A percentile compares a stretch with the other conserved stretches of the same genome.
Conservation (phyloP, 2,113 vertebrate species). For the Vombatus ursinus region DNA sequence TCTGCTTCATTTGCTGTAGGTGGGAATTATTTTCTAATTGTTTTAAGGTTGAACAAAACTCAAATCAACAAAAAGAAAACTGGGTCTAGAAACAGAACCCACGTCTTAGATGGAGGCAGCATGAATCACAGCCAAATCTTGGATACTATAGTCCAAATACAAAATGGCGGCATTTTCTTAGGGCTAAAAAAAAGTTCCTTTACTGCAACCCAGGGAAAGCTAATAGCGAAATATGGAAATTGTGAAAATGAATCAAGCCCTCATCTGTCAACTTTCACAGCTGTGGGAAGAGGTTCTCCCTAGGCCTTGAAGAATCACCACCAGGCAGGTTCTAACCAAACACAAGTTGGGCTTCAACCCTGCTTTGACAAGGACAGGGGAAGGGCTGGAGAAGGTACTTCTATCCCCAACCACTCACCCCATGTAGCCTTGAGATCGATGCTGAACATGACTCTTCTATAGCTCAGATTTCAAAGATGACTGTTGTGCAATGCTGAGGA, state of each 20-base stretch:
- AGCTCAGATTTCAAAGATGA: background rate
- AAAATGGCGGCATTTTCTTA: background rate
- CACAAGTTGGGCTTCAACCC: background rate
- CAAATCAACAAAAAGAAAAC: background rate
- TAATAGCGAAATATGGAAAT: background rate
- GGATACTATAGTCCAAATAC: background rate
- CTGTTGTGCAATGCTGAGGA: background rate
- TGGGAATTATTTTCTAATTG: background rate
- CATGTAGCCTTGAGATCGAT: background rate
- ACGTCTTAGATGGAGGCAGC: conserved; percentile 1
- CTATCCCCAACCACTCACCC: background rate
- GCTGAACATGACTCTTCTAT: conserved; percentile 10
- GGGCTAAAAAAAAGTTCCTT: background rate
- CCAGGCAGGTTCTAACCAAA: background rate
- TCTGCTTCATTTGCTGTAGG: background rate
- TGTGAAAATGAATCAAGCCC: background rate
- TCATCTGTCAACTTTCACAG: background rate
- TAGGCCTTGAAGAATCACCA: background rate
- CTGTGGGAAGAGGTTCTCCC: no score
- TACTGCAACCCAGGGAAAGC: background rate
- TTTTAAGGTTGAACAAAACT: background rate
- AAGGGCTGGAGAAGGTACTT: background rate
- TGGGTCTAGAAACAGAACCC: background rate
- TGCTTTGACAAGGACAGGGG: background rate
- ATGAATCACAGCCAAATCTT: background rate